Evolutionary conservation across 2,797 vertebrate genomes (phyloP).

Genomic region (Salarias fasciatus): DNA sequence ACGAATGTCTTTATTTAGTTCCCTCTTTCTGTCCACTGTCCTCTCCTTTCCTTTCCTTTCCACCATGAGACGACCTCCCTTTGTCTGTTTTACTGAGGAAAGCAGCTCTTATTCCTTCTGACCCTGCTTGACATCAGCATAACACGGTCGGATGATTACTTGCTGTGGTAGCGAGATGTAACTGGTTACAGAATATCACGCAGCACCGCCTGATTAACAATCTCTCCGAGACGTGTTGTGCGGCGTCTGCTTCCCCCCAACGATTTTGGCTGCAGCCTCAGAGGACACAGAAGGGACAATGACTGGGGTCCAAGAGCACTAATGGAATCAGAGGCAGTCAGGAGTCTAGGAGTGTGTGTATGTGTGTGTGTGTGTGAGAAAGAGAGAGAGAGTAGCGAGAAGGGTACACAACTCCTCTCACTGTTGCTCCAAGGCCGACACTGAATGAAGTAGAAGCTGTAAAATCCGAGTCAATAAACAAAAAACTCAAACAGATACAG

Average conservation of each 20-base stretch:
- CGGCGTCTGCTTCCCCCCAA: slow-evolving; percentile 45
- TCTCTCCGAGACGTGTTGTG: slow-evolving; percentile 62
- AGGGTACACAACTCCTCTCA: slow-evolving; percentile 26
- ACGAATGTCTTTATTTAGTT: background rate
- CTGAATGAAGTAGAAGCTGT: slow-evolving; percentile 23
- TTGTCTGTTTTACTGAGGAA: slow-evolving; percentile 28
- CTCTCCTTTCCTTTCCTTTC: background rate
- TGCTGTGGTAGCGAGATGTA: slow-evolving; percentile 45
- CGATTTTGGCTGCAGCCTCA: slow-evolving; percentile 59
- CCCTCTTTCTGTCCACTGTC: background rate
- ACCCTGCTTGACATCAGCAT: slow-evolving; percentile 58
- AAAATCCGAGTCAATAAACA: slow-evolving; percentile 39
- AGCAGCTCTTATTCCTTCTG: slow-evolving; percentile 50
- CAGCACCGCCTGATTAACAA: slow-evolving; percentile 68
- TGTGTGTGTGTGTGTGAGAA: background rate
- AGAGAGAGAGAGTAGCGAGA: slow-evolving; percentile 7
- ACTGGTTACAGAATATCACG: slow-evolving; percentile 59
- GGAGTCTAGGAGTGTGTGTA: slow-evolving; percentile 5
- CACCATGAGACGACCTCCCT: background rate
- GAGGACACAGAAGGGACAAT: slow-evolving; percentile 59
- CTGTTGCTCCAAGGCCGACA: slow-evolving; percentile 32
- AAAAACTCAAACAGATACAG: slow-evolving; percentile 13
- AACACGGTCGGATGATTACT: slow-evolving; percentile 68
- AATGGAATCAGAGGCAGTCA: slow-evolving; percentile 54
- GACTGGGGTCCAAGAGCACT: slow-evolving; percentile 59